phyloP scores from a whole-genome alignment of 2,113 vertebrate genomes.

The Neodon shergylaensis region DNA sequence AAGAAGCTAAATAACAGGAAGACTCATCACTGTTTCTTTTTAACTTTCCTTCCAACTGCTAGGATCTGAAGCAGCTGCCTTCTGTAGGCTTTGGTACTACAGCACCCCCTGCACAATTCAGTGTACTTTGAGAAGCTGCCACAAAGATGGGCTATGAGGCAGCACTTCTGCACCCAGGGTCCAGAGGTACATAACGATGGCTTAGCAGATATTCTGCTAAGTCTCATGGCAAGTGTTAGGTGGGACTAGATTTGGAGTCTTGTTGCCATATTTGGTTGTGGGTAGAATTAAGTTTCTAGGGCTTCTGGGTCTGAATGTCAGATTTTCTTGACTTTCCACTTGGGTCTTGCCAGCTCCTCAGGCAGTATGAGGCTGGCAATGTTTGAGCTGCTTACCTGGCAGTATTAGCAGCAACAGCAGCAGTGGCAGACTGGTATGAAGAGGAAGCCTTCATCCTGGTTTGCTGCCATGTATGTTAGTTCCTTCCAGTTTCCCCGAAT shows the following conservation, averaged over 20 bases:
- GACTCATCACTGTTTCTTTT: background rate
- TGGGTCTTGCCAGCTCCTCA: too few species aligned
- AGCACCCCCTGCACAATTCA: too few species aligned
- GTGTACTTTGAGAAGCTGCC: too few species aligned
- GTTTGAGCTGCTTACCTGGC: background rate
- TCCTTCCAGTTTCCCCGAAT: background rate
- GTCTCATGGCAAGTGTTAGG: background rate
- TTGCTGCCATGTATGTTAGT: background rate
- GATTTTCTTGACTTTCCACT: background rate
- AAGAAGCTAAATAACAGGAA: background rate
- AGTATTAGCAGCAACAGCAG: background rate
- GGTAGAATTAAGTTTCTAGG: background rate
- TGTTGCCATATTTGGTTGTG: too few species aligned
- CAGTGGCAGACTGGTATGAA: background rate
- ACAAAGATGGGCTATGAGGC: too few species aligned
- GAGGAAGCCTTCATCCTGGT: too few species aligned
- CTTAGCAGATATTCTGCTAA: background rate
- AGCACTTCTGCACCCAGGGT: background rate
- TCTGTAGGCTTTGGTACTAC: background rate
- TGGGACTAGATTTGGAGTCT: background rate
- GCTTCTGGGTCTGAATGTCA: background rate
- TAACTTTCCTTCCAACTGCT: background rate
- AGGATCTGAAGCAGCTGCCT: too few species aligned
- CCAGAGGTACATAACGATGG: background rate
- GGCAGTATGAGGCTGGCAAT: background rate